Evolutionary conservation across 2,797 vertebrate genomes (phyloP).

Genomic region (Sebastes melanostomus): DNA sequence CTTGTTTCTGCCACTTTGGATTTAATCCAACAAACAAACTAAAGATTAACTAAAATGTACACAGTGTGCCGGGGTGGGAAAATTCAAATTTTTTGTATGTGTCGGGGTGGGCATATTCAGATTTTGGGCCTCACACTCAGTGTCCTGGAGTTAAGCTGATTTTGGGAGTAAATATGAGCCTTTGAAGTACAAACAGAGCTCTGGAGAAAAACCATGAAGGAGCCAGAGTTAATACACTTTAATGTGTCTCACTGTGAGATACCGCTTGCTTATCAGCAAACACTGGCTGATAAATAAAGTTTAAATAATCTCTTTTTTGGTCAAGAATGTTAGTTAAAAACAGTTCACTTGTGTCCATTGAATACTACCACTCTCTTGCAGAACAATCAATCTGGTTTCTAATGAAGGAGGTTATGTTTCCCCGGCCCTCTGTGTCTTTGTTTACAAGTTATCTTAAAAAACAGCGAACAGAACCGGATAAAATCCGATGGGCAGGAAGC

Average conservation of each 20-base stretch:
- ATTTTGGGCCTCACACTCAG: neutral
- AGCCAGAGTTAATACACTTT: conserved; percentile 81
- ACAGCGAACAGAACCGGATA: neutral
- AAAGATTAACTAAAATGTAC: no score
- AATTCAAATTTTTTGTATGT: no score
- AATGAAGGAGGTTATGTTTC: conserved; percentile 10
- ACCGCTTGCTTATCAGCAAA: conserved; percentile 83
- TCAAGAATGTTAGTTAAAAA: conserved; percentile 14
- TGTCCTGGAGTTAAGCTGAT: conserved; percentile 80
- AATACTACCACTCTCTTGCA: neutral
- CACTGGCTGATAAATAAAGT: conserved; percentile 81
- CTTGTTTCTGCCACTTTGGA: no score
- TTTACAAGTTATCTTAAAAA: neutral
- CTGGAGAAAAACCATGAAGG: conserved; percentile 69
- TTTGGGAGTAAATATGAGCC: conserved; percentile 77
- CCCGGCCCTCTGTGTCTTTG: neutral
- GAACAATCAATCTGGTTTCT: neutral
- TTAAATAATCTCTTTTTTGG: conserved; percentile 72
- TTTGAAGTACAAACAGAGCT: conserved; percentile 85
- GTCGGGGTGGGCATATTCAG: neutral
- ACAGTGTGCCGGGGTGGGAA: neutral
- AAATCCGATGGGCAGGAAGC: neutral
- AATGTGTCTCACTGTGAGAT: conserved; percentile 83
- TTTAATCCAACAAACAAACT: no score
- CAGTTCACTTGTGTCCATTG: neutral